A percentile compares a stretch with the other conserved stretches of the same genome.
These are phyloP conservation scores for Zygogramma bicolorata DNA, from an alignment of 2,888 invertebrate species.

Conservation along the genomic window DNA sequence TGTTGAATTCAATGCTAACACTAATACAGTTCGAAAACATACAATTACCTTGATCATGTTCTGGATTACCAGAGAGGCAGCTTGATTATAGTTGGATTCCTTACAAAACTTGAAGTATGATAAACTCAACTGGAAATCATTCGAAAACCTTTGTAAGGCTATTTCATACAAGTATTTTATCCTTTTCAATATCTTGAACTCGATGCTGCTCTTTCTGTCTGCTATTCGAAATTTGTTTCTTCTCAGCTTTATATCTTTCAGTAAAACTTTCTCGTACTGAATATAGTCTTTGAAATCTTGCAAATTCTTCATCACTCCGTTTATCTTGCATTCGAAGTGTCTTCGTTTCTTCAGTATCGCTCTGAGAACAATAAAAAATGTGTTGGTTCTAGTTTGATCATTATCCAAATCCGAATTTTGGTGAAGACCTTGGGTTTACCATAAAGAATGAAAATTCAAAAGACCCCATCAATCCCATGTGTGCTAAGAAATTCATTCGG, in stretches of 20 bases:
- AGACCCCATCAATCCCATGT: too few species aligned
- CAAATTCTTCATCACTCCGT: conserved; percentile 75
- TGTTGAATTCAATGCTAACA: too few species aligned
- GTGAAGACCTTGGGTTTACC: too few species aligned
- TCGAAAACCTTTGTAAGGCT: conserved; percentile 76
- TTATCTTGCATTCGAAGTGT: conserved; percentile 80
- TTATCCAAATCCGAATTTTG: too few species aligned
- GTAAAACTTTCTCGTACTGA: conserved; percentile 77
- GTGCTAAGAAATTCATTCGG: too few species aligned
- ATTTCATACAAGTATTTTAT: conserved; percentile 81
- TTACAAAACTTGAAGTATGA: conserved; percentile 85
- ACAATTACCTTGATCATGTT: conserved; percentile 73
- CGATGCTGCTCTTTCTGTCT: conserved; percentile 75
- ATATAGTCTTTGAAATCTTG: conserved; percentile 80
- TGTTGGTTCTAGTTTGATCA: background rate
- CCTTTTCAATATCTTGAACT: conserved; percentile 77
- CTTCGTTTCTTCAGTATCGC: conserved; percentile 77
- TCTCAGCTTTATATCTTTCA: conserved; percentile 75
- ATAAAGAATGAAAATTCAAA: too few species aligned
- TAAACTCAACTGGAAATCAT: conserved; percentile 81
- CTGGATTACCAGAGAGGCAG: conserved; percentile 71
- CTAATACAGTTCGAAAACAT: too few species aligned
- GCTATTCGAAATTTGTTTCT: conserved; percentile 71
- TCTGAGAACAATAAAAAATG: conserved; percentile 65
- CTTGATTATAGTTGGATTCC: conserved; percentile 71